phyloP scores from a whole-genome alignment of 2,797 vertebrate species.

The Oreochromis mossambicus region DNA sequence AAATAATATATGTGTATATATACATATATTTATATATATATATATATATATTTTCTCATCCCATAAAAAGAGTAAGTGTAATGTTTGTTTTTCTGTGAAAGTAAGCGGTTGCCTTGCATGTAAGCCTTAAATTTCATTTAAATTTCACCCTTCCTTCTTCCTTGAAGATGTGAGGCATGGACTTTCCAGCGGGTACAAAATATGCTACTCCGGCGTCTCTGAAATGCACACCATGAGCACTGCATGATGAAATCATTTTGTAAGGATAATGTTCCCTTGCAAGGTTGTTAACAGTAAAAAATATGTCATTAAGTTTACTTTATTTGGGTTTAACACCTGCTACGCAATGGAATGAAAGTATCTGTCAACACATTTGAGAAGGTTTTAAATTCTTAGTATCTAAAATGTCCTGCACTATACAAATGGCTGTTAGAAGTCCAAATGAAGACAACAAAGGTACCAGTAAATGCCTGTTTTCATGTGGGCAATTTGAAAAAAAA shows the following conservation, averaged over 20 bases:
- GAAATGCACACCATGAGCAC: constrained; percentile 26
- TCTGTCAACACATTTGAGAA: not conserved
- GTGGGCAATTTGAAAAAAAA: not conserved
- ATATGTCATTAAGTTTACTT: constrained; percentile 5
- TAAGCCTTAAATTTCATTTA: not conserved
- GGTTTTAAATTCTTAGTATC: not conserved
- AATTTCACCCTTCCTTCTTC: constrained; percentile 1
- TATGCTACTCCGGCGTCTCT: not conserved
- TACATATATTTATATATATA: too few relatives aligned
- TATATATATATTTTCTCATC: not conserved
- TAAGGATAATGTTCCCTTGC: constrained; percentile 29
- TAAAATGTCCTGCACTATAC: not conserved
- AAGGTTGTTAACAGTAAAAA: constrained; percentile 32
- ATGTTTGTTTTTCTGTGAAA: not conserved
- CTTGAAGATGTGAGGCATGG: constrained; percentile 25
- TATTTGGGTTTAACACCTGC: not conserved
- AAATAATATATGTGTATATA: not conserved
- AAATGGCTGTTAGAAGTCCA: not conserved
- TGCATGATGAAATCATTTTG: constrained; percentile 53
- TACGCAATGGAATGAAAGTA: not conserved
- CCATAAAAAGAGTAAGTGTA: not conserved
- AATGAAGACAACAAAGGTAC: not conserved
- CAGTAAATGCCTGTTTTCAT: not conserved
- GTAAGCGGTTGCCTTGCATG: not conserved
- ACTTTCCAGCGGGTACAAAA: constrained; percentile 5